Evolutionary conservation across 2,888 invertebrate genomes (phyloP).

Genomic region (Caenorhabditis sp.): DNA sequence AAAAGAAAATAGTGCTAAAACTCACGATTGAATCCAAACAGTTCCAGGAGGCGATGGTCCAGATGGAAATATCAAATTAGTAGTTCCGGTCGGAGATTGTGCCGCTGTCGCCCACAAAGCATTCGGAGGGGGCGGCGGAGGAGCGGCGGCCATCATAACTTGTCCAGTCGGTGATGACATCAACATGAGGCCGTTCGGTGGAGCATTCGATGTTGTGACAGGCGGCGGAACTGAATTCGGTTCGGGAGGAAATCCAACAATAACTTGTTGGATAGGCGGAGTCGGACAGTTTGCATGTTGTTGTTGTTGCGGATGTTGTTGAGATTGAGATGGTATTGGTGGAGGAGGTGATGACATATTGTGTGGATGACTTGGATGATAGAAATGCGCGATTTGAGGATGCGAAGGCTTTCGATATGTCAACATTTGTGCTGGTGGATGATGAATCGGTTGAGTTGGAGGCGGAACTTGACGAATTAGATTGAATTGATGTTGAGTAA

Average conservation of each 20-base stretch:
- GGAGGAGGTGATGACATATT: slow-evolving; percentile 3
- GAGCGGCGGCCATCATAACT: slow-evolving; percentile 14
- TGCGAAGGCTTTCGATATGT: not conserved
- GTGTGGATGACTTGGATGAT: not conserved
- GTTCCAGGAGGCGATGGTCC: slow-evolving; percentile 25
- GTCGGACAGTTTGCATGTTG: not conserved
- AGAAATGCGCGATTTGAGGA: not conserved
- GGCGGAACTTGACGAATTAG: not conserved
- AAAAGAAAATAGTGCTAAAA: too few relatives aligned
- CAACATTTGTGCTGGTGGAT: not conserved
- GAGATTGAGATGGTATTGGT: not conserved
- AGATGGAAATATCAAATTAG: slow-evolving; percentile 25
- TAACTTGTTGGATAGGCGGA: not conserved
- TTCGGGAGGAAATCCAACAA: not conserved
- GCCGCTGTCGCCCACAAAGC: slow-evolving; percentile 15
- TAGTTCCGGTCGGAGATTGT: slow-evolving; percentile 29
- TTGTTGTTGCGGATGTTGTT: not conserved
- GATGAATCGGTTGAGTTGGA: not conserved
- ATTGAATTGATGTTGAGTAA: slow-evolving; percentile 7
- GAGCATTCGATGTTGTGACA: not conserved
- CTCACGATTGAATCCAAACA: slow-evolving; percentile 34
- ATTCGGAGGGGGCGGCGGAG: slow-evolving; percentile 11
- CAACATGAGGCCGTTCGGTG: not conserved
- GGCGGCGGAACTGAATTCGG: too few relatives aligned
- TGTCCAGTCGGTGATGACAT: slow-evolving; percentile 14